Base-by-base conservation (phyloP, 2,888 invertebrate species). In the Pyrocoelia pectoralis region DNA sequence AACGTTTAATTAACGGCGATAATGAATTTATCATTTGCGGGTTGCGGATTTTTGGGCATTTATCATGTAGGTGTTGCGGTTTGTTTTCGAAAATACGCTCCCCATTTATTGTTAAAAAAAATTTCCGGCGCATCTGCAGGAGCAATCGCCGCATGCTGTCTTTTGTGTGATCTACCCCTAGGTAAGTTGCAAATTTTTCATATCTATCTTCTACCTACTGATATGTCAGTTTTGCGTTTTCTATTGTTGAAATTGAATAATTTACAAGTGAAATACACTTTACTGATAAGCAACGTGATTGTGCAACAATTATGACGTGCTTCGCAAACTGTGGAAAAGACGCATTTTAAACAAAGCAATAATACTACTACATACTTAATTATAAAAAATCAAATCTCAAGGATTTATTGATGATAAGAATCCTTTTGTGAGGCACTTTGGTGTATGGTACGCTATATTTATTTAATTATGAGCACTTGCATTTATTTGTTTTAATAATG, bases 11-110 rank as follows among this genome's bases (percentile, higher is more conserved):
- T 33, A 24, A 24, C 8, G 8, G 24, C 8, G 33, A 33, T n/a
- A 33, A 89, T 94, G 92, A 94, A 95, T 89, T 85, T 99, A 77
- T 98, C 97, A 70, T 98, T 99, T 81, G 97, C 98, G 81, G 99
- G 99, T 72, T 99, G 99, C 84, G 99, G 99, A 72, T 99, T 99
- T 83, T 87, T 99, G 75, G 98, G 98, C 75, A 96, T 99, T 77
- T 99, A 99, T 83, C 98, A 99, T 84, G 94, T 98, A 72, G 99
- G 99, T 72, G 99, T 98, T 60, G 96, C 97, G 6, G 94, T 94
- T 70, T 98, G 98, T 82, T 92, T 99, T 79, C 92, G 94, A 78
- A 95, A 97, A 83, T 97, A 96, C 84, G 95, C 95, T n/a, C 96
- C 97, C 12, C 94, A 96, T 81, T 84, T 96, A 71, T 83, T 94